These are phyloP conservation scores for Cremastinae sp. DNA, from an alignment of 2,888 invertebrate species.

Conservation along the genomic window DNA sequence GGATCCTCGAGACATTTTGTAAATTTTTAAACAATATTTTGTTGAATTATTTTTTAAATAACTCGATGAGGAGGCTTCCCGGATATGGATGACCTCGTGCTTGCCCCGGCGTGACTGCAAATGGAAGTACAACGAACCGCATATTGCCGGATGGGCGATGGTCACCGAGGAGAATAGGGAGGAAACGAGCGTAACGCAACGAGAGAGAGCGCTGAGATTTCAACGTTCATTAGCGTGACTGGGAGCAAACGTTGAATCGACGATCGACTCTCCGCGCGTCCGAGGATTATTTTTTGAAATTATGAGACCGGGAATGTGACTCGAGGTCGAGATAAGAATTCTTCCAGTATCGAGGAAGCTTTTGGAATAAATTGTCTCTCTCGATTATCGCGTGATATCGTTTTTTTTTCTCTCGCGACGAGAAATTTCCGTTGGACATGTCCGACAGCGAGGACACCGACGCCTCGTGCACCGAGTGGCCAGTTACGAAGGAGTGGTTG, in stretches of 20 bases:
- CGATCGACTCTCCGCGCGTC: too few relatives aligned
- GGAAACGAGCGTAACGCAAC: slow-evolving; percentile 63
- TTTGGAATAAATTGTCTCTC: too few relatives aligned
- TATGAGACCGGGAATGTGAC: too few relatives aligned
- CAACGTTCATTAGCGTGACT: slow-evolving; percentile 31
- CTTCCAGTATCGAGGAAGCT: too few relatives aligned
- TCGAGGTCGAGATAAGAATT: too few relatives aligned
- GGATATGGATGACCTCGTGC: slow-evolving; percentile 49
- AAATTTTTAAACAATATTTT: background rate
- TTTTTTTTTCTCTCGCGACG: background rate
- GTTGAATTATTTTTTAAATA: background rate
- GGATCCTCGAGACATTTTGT: background rate
- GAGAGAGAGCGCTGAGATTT: slow-evolving; percentile 51
- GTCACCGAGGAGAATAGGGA: slow-evolving; percentile 62
- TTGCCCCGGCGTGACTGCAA: slow-evolving; percentile 53
- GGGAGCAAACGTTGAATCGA: slow-evolving; percentile 56
- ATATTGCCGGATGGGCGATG: slow-evolving; percentile 61
- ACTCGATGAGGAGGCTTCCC: slow-evolving; percentile 51
- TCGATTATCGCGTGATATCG: background rate
- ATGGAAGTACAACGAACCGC: slow-evolving; percentile 61
- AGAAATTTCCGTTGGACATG: slow-evolving; percentile 72
- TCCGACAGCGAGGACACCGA: slow-evolving; percentile 82
- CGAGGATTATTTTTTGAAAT: too few relatives aligned
- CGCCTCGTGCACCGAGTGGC: slow-evolving; percentile 81
- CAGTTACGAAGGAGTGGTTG: slow-evolving; percentile 82